Percentiles rank a stretch among this genome's conserved stretches.
Conservation (phyloP, 2,113 vertebrate genomes). For the Natator depressus region DNA sequence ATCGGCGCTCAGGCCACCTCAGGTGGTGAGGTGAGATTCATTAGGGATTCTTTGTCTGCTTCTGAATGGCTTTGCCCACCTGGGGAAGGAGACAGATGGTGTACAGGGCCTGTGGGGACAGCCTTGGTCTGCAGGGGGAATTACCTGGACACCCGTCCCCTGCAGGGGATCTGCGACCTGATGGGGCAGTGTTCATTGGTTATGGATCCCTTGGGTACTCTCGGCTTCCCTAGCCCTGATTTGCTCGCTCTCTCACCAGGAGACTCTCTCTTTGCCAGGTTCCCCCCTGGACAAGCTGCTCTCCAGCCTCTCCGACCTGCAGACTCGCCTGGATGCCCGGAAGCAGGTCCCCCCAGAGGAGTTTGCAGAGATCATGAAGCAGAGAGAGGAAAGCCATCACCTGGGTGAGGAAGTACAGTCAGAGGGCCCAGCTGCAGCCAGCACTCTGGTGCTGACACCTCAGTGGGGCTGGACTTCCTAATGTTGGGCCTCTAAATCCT, state of each 20-base stretch:
- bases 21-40: background rate
- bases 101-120: background rate
- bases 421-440: background rate
- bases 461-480: background rate
- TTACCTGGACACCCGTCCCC: no score
- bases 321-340: conserved; percentile 69
- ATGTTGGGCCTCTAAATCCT: no score
- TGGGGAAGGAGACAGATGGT: background rate
- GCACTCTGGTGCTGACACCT: background rate
- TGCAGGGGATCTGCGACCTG: background rate
- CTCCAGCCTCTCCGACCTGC: conserved; percentile 78
- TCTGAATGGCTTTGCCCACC: background rate
- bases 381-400: conserved; percentile 77
- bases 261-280: conserved; percentile 14
- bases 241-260: accelerated
- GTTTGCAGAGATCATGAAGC: conserved; percentile 78
- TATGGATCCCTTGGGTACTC: background rate
- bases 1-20: background rate
- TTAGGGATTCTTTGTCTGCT: background rate
- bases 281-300: conserved; percentile 78
- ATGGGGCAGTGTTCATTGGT: no score
- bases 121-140: background rate
- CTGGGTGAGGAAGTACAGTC: conserved; percentile 69
- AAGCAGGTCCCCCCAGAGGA: conserved; percentile 71
- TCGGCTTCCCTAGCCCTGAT: background rate